phyloP scores from a whole-genome alignment of 2,797 vertebrate genomes.

The Morus bassanus region DNA sequence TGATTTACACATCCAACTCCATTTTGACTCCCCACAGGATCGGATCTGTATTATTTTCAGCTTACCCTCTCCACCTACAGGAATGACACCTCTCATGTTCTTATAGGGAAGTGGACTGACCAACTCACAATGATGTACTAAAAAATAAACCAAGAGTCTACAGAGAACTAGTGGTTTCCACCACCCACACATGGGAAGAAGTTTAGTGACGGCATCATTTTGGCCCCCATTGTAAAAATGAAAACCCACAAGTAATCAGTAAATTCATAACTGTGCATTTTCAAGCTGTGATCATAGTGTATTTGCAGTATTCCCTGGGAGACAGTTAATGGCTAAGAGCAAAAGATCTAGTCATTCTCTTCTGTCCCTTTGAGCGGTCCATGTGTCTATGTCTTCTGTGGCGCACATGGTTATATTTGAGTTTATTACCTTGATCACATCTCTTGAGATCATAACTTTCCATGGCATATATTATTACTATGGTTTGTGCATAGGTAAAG shows the following conservation, averaged over 20 bases:
- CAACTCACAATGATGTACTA: not conserved
- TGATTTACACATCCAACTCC: not conserved
- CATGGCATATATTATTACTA: not conserved
- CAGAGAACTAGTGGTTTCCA: slow-evolving; percentile 14
- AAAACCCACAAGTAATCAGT: not conserved
- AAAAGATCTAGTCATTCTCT: not conserved
- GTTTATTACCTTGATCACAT: not conserved
- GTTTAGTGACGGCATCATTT: not conserved
- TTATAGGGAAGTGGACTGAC: not conserved
- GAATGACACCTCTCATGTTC: not conserved
- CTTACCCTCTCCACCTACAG: not conserved
- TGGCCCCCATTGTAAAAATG: not conserved
- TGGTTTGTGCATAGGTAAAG: not conserved
- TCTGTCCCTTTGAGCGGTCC: not conserved
- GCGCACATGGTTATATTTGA: not conserved
- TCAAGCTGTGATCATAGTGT: not conserved
- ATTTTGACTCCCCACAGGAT: not conserved
- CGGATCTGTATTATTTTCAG: not conserved
- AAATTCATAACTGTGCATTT: not conserved
- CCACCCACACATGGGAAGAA: slow-evolving; percentile 20
- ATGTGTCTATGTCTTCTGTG: not conserved
- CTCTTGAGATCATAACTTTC: not conserved
- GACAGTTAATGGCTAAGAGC: not conserved
- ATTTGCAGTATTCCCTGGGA: not conserved
- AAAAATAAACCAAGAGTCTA: slow-evolving; percentile 6